Conservation (phyloP, 2,888 invertebrate genomes). For the Torymus texanus region DNA sequence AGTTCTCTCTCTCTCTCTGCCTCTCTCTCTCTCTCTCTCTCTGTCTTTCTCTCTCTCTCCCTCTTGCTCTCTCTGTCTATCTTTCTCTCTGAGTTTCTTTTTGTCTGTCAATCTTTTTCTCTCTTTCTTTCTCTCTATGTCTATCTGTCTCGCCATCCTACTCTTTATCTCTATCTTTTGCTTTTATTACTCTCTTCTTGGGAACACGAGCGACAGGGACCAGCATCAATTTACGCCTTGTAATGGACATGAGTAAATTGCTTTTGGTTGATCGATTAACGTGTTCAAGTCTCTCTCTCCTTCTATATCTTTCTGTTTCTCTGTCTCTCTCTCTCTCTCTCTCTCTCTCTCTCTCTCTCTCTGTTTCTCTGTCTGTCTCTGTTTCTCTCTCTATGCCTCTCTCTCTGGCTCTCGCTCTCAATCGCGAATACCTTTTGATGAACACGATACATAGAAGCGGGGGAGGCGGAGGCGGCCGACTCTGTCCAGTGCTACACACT, state of each 20-base stretch:
- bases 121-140: neutral
- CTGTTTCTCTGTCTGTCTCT: neutral
- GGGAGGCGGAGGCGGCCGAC: neutral
- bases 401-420: too few species aligned
- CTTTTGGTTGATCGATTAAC: constrained; percentile 55
- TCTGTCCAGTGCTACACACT: neutral
- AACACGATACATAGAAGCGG: too few species aligned
- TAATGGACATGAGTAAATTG: constrained; percentile 56
- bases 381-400: too few species aligned
- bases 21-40: neutral
- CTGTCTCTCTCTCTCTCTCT: neutral
- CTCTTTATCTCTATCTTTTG: neutral
- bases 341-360: neutral
- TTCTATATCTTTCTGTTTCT: neutral
- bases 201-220: constrained; percentile 26
- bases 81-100: constrained; percentile 30
- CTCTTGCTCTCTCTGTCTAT: neutral
- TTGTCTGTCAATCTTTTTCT: neutral
- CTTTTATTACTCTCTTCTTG: constrained; percentile 37
- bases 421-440: too few species aligned
- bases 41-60: neutral
- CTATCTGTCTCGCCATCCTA: neutral
- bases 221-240: constrained; percentile 33
- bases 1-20: neutral
- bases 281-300: constrained; percentile 51